These are phyloP conservation scores for Tholera decimalis DNA, from an alignment of 2,888 invertebrate species.

Conservation along the genomic window DNA sequence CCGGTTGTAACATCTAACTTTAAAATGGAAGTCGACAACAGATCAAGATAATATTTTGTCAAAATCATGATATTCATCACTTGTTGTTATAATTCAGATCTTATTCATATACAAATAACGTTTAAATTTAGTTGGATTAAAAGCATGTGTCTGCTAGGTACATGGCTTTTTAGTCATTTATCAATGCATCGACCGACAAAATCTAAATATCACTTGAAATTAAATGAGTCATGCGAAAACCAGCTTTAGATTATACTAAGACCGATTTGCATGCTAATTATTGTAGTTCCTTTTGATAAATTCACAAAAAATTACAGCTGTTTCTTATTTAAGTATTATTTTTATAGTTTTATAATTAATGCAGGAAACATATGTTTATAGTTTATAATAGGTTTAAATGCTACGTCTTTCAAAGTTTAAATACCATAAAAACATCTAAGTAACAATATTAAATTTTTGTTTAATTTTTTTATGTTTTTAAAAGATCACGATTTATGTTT, in stretches of 20 bases:
- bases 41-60: conserved; percentile 52
- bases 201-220: conserved; percentile 62
- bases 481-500: too few relatives aligned
- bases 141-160: conserved; percentile 40
- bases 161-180: conserved; percentile 54
- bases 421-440: background rate
- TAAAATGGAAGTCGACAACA: conserved; percentile 40
- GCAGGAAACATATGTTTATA: conserved; percentile 46
- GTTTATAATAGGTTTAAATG: conserved; percentile 11
- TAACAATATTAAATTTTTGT: too few relatives aligned
- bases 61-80: conserved; percentile 27
- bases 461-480: too few relatives aligned
- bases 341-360: conserved; percentile 39
- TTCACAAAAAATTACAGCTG: conserved; percentile 64
- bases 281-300: conserved; percentile 54
- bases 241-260: conserved; percentile 46
- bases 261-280: conserved; percentile 61
- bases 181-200: conserved; percentile 63
- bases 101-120: background rate
- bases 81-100: conserved; percentile 12
- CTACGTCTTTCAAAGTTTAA: background rate
- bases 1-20: conserved; percentile 48
- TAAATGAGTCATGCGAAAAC: conserved; percentile 61
- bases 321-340: conserved; percentile 66
- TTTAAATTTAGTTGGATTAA: conserved; percentile 19